These are phyloP conservation scores for Helicolenus hilgendorfi DNA, from an alignment of 2,797 vertebrate species.

Conservation along the genomic window DNA sequence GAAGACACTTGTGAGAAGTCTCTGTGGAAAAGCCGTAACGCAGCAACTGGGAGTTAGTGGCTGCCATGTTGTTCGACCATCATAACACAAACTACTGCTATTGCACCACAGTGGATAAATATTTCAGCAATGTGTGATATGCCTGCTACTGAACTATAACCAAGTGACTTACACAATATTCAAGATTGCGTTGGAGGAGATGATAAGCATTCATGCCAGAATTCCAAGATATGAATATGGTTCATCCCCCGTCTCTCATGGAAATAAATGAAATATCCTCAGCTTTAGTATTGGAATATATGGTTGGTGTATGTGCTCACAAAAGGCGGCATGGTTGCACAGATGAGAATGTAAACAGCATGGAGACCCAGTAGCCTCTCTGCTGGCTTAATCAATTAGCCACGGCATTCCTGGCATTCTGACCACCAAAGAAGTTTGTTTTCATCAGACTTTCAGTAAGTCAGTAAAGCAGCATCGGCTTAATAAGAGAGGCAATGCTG, in stretches of 20 bases:
- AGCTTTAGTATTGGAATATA: background rate
- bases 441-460: slow-evolving; percentile 6
- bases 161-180: slow-evolving; percentile 29
- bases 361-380: slow-evolving; percentile 9
- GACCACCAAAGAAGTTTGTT: background rate
- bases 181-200: background rate
- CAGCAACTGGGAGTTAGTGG: background rate
- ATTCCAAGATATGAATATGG: background rate
- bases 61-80: slow-evolving; percentile 14
- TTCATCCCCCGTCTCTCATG: background rate
- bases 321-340: background rate
- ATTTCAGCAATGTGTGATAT: slow-evolving; percentile 27
- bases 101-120: slow-evolving; percentile 31
- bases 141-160: slow-evolving; percentile 6
- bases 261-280: background rate
- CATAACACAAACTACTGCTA: slow-evolving; percentile 4
- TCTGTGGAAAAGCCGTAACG: background rate
- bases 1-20: background rate
- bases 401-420: slow-evolving; percentile 56
- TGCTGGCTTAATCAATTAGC: slow-evolving; percentile 58
- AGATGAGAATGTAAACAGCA: slow-evolving; percentile 10
- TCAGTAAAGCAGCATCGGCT: background rate
- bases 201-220: background rate
- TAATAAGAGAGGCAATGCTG: background rate
- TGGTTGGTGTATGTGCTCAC: background rate